Base-by-base conservation (phyloP, 2,113 vertebrate species). In the Chionis minor region DNA sequence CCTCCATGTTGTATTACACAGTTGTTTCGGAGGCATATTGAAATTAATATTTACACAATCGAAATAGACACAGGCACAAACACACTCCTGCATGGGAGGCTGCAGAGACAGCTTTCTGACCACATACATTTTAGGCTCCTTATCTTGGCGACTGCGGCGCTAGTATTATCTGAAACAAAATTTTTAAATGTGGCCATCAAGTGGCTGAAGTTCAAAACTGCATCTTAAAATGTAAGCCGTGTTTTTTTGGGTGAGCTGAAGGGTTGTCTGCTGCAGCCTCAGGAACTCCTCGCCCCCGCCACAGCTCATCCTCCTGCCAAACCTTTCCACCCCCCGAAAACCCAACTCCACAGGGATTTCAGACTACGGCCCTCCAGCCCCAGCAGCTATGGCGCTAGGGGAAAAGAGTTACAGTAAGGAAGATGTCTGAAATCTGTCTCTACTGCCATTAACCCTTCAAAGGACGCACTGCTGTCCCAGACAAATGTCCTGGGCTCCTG, bases 131-230 rank as follows among this genome's bases (percentile, higher is more conserved):
- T 91, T 18, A 54, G 59, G 49, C 16, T 81, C 42, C 9, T 49
- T 35, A 24, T 78, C 45, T 74, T 3, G 0, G 33, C 2, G 23
- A 30, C 42, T 35, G 47, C 32, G 38, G 14, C 51, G 19, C 42
- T 1, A 28, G 30, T 40, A 26, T 23, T 27, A 85, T 3, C 58
- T 4, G 72, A 84, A 95, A 55, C 27, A 35, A 66, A 30, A 52
- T 61, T 72, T 97, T 97, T 65, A 62, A 91, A 94, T 56, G 94
- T 84, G 94, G 95, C 96, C 97, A 95, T 97, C 97, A 93, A 69
- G 67, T 71, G 96, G 88, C 73, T 93, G 90, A 91, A 95, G 73
- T 62, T 95, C 58, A 96, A 97, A 94, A 95, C 63, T 92, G 38
- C 96, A 84, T 40, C 35, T 62, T 51, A 77, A 96, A 67, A 45